phyloP scores from a whole-genome alignment of 2,113 vertebrate species.

The Rhegmatorhina hoffmannsi region DNA sequence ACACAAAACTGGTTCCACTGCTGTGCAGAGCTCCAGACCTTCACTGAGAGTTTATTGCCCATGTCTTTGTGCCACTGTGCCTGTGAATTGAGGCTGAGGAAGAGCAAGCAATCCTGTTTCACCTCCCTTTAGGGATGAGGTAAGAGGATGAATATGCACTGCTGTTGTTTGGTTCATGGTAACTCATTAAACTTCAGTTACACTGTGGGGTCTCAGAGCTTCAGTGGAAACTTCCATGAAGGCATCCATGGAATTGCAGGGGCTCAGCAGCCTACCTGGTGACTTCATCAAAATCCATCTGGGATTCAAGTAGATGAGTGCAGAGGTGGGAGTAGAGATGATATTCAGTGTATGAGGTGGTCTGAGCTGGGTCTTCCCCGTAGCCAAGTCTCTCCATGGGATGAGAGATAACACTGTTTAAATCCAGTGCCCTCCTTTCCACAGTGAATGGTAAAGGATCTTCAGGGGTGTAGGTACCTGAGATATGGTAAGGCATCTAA shows the following conservation, averaged over 20 bases:
- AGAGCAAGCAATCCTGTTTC: background rate
- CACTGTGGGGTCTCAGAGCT: background rate
- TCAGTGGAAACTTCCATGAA: constrained; percentile 27
- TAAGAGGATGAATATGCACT: background rate
- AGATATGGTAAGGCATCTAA: background rate
- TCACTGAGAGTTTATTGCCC: background rate
- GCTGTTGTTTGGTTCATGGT: background rate
- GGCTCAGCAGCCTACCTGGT: accelerated
- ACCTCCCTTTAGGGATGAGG: background rate
- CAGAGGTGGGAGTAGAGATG: background rate
- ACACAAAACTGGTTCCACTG: background rate
- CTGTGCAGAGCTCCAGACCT: constrained; percentile 11
- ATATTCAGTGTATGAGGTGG: background rate
- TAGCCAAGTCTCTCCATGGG: background rate
- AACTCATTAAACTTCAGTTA: constrained; percentile 16
- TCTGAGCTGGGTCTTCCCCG: background rate
- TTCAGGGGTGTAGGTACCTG: background rate
- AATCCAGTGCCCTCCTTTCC: background rate
- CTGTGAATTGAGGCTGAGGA: background rate
- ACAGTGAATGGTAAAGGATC: background rate
- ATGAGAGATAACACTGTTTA: background rate
- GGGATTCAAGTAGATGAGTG: background rate
- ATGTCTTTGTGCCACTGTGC: background rate
- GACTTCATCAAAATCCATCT: background rate
- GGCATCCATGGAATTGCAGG: background rate